Evolutionary conservation across 2,797 vertebrate genomes (phyloP), one percentile per base, ranked within the genome.

Genomic region (Enteromius trimaculatus): DNA sequence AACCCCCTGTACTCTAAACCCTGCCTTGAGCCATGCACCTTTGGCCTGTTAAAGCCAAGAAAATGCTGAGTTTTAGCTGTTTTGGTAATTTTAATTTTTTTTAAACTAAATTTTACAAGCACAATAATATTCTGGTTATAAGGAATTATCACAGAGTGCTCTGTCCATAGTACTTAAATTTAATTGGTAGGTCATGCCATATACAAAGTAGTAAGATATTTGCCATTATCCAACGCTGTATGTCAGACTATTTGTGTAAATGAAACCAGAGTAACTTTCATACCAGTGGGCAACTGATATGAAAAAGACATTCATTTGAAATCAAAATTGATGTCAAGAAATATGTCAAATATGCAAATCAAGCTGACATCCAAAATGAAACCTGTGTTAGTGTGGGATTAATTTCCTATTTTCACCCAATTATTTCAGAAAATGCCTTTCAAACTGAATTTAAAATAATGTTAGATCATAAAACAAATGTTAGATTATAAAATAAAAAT

Each of bases 1-100:
- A 55, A 37, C 74, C 74, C 79, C 29, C 49, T 21, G 39, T 64
- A 8, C 29, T 51, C 21, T 64, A 42, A 81, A 81, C 29, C 55
- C 14, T 80, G 26, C 44, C 58, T 51, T 81, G 44, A 39, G 62
- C 39, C 39, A 62, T 71, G n/a, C 26, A 37, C 26, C 29, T 62
- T 53, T 78, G 53, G 65, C 21, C 6, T 39, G 29, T 7, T 37
- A 21, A 64, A 64, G 79, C 42, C 55, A 74, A 72, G 51, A 74
- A 81, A 23, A 64, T 37, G 31, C 29, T 49, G 69, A n/a, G 58
- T 26, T 74, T 5, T 9, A 47, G 71, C 29, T n/a, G 37, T 62
- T 47, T 74, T 47, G 26, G 14, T 8, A 39, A 37, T 7, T 37
- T 4, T 0, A 34, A 6, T 39, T 1, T 6, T 8, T 39, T 39